Base-by-base conservation (phyloP, 2,113 vertebrate species). In the Odocoileus virginianus region DNA sequence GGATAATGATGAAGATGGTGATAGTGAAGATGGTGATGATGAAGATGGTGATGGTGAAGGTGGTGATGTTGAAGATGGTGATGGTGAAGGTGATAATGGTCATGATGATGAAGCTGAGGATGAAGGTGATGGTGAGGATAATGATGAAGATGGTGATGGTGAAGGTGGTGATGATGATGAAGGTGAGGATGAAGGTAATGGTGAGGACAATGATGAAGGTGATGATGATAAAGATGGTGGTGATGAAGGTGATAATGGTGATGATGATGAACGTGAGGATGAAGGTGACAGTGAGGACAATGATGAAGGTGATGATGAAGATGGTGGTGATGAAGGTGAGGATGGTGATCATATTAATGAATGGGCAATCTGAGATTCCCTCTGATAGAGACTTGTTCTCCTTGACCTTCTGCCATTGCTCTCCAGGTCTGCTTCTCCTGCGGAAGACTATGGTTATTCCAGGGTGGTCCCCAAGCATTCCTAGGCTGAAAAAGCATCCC, bases 191-290 rank as follows among this genome's bases (percentile, higher is more conserved):
- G 45, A 45, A 64, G 55, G 1, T 67, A 78, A 1, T 7, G 10
- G 0, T 25, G 36, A 0, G 0, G 27, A 28, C 1, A 28, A 61
- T 28, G 13, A 15, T 23, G 3, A 0, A 15, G 36, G 2, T 52
- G n/a, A 0, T 28, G 54, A 0, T 11, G 30, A 43, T 43, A 5
- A 0, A 28, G 10, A 0, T 14, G 33, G 0, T 16, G 54, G 0
- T 36, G 21, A 0, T 55, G 19, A 0, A 47, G 10, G 0, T 36
- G 15, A 0, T n/a, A 16, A 2, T 52, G n/a, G 0, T 61, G 61
- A 1, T 47, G n/a, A 0, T 64, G 45, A 45, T 45, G 45, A 45
- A 45, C 2, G 47, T 47, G 6, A 0, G 23, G 9, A 1, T 45
- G 30, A 0, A 15, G n/a, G 0, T 57, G 5, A 0, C 33, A 64